A percentile compares a stretch with the other conserved stretches of the same genome.
Evolutionary conservation across 2,797 vertebrate species (phyloP).

Genomic region (Champsocephalus gunnari): DNA sequence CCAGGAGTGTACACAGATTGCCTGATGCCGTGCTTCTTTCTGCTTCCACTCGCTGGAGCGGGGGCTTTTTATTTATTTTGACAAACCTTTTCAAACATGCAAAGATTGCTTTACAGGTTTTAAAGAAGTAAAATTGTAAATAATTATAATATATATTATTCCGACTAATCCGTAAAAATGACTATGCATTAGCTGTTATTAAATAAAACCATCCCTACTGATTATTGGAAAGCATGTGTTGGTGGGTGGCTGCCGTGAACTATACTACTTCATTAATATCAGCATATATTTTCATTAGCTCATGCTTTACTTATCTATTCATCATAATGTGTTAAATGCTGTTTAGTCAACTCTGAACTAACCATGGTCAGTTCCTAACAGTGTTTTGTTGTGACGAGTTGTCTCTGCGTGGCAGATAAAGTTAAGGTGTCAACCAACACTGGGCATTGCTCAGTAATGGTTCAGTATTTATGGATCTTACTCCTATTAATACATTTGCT

Average conservation of each 20-base stretch:
- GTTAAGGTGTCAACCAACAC: neutral
- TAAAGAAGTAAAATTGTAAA: constrained; percentile 3
- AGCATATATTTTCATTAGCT: neutral
- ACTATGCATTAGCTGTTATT: neutral
- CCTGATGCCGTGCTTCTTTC: neutral
- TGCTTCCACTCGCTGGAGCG: neutral
- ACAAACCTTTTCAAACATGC: constrained; percentile 7
- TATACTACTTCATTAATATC: neutral
- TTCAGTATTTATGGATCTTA: neutral
- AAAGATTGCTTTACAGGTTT: neutral
- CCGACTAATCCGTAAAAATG: neutral
- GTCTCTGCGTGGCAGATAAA: neutral
- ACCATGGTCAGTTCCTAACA: neutral
- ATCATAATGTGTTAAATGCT: neutral
- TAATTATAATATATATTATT: neutral
- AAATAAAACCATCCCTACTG: constrained; percentile 4
- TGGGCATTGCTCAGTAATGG: no score
- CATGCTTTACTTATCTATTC: neutral
- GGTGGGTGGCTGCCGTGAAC: neutral
- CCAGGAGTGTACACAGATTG: constrained; percentile 8
- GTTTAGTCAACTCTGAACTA: neutral
- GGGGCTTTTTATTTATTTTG: neutral
- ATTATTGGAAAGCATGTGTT: neutral
- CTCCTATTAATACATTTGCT: neutral
- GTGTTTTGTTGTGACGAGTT: neutral